Evolutionary conservation across 2,888 invertebrate genomes (phyloP).

Genomic region (Drosophila nr. perissopoda): DNA sequence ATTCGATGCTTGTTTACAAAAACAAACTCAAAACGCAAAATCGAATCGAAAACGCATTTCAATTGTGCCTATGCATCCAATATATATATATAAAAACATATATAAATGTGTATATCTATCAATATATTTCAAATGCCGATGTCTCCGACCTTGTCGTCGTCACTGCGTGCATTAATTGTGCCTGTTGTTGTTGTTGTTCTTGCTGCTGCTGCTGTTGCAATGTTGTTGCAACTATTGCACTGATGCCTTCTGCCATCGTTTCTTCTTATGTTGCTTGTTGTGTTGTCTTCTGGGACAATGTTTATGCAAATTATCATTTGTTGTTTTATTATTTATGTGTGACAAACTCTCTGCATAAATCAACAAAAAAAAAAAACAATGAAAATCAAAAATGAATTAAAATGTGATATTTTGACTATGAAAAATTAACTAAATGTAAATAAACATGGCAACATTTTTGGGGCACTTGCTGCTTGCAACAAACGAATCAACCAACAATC

Average conservation of each 20-base stretch:
- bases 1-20: constrained; percentile 73
- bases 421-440: background rate
- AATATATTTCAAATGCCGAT: constrained; percentile 50
- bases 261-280: constrained; percentile 47
- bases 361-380: constrained; percentile 9
- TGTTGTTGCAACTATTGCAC: constrained; percentile 44
- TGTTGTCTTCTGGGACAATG: constrained; percentile 45
- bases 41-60: constrained; percentile 62
- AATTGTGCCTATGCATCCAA: constrained; percentile 55
- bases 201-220: constrained; percentile 30
- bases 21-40: constrained; percentile 52
- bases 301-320: constrained; percentile 57
- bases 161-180: constrained; percentile 60
- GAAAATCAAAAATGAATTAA: constrained; percentile 9
- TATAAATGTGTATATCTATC: constrained; percentile 15
- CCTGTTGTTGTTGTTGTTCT: constrained; percentile 50
- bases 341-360: constrained; percentile 31
- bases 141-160: constrained; percentile 59
- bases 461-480: constrained; percentile 58
- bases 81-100: constrained; percentile 21
- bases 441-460: constrained; percentile 29
- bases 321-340: constrained; percentile 47
- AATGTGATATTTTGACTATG: background rate
- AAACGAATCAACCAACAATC: constrained; percentile 37
- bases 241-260: constrained; percentile 33